A percentile compares a stretch with the other conserved stretches of the same genome.
phyloP scores from a whole-genome alignment of 2,113 vertebrate genomes.

The Hipposideros armiger region DNA sequence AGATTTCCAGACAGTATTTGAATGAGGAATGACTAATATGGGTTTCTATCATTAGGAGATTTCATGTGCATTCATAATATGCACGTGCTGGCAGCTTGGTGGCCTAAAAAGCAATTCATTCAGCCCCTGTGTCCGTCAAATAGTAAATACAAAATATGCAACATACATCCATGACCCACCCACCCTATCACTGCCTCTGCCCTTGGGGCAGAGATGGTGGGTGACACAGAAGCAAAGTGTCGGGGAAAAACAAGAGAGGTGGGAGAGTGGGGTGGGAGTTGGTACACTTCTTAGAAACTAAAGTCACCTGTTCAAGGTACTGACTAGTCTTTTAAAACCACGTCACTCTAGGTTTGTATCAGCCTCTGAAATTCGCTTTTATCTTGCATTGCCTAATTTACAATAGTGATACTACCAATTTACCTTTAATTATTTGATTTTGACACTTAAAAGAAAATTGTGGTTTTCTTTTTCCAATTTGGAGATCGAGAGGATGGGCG shows the following conservation, averaged over 20 bases:
- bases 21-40: background rate
- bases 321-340: background rate
- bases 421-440: background rate
- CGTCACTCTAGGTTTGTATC: background rate
- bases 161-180: too few species aligned
- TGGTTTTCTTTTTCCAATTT: background rate
- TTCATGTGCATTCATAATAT: background rate
- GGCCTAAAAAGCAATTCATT: background rate
- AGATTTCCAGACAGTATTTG: background rate
- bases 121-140: background rate
- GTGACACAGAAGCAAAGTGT: background rate
- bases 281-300: background rate
- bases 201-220: accelerated
- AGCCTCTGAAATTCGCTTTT: background rate
- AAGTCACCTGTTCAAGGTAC: background rate
- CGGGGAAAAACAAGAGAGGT: background rate
- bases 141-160: background rate
- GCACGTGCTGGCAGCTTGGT: too few species aligned
- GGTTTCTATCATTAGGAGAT: background rate
- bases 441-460: background rate
- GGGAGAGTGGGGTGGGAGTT: too few species aligned
- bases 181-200: background rate
- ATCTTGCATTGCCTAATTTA: background rate
- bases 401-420: background rate
- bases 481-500: background rate